Evolutionary conservation across 2,888 invertebrate species (phyloP).

Genomic region (Rhabditoides inermis): DNA sequence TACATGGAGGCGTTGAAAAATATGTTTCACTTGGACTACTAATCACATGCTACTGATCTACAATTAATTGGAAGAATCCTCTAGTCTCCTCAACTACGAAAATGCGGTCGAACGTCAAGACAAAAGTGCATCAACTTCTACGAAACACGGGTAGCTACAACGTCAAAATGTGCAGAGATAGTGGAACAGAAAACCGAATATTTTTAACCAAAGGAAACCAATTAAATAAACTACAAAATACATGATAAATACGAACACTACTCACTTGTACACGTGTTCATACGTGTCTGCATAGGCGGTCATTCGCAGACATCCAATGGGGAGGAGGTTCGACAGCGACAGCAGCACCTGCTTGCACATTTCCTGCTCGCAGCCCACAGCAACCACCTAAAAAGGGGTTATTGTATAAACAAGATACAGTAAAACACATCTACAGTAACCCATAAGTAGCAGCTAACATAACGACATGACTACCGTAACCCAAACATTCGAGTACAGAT

Average conservation of each 20-base stretch:
- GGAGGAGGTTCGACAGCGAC: constrained; percentile 41
- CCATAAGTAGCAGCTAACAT: too few relatives aligned
- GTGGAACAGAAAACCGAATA: not conserved
- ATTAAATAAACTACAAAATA: not conserved
- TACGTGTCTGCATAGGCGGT: constrained; percentile 29
- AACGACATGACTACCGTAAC: not conserved
- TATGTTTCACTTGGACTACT: too few relatives aligned
- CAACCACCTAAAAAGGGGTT: constrained; percentile 27
- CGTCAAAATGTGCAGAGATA: too few relatives aligned
- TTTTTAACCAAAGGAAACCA: not conserved
- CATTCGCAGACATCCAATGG: constrained; percentile 42
- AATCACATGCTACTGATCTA: too few relatives aligned
- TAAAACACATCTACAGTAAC: too few relatives aligned
- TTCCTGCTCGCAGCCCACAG: constrained; percentile 17
- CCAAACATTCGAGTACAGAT: not conserved
- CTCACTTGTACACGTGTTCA: constrained; percentile 29
- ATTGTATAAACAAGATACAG: constrained; percentile 2
- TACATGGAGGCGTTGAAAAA: too few relatives aligned
- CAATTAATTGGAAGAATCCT: too few relatives aligned
- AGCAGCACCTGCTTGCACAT: constrained; percentile 30
- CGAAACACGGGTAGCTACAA: too few relatives aligned
- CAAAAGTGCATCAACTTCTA: too few relatives aligned
- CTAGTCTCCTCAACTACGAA: too few relatives aligned
- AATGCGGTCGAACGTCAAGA: too few relatives aligned
- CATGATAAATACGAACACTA: constrained; percentile 7